A percentile compares a stretch with the other conserved stretches of the same genome.
Evolutionary conservation across 2,888 invertebrate species (phyloP).

Genomic region (Sisyra nigra): DNA sequence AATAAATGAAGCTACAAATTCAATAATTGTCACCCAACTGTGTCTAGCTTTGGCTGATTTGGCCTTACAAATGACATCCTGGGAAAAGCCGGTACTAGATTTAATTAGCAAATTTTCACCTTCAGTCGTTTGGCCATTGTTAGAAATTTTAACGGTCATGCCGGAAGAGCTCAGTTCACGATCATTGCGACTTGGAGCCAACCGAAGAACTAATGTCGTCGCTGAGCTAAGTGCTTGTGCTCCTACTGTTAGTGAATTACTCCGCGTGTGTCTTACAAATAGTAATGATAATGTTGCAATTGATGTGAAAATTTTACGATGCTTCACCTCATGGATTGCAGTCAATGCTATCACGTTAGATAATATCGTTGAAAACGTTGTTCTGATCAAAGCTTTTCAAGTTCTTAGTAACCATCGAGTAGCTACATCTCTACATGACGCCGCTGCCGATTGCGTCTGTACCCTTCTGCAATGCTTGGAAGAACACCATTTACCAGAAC

Average conservation of each 20-base stretch:
- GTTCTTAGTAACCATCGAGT: slow-evolving; percentile 44
- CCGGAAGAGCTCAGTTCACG: slow-evolving; percentile 89
- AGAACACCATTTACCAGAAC: slow-evolving; percentile 50
- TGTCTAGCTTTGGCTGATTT: slow-evolving; percentile 88
- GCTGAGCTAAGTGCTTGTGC: slow-evolving; percentile 63
- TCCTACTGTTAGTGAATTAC: slow-evolving; percentile 58
- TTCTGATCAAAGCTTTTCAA: slow-evolving; percentile 57
- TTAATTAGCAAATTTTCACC: slow-evolving; percentile 61
- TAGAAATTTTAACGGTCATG: slow-evolving; percentile 84
- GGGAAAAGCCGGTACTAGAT: slow-evolving; percentile 79
- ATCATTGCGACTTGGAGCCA: slow-evolving; percentile 72
- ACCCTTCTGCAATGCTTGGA: slow-evolving; percentile 70
- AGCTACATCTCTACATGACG: slow-evolving; percentile 59
- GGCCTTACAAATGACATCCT: slow-evolving; percentile 81
- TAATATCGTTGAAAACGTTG: slow-evolving; percentile 53
- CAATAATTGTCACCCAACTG: slow-evolving; percentile 72
- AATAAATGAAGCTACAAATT: slow-evolving; percentile 61
- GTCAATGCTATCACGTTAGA: slow-evolving; percentile 65
- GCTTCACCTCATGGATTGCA: slow-evolving; percentile 84
- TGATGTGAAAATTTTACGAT: slow-evolving; percentile 59
- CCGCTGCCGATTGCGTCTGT: slow-evolving; percentile 82
- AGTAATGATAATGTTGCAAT: slow-evolving; percentile 47
- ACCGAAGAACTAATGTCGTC: slow-evolving; percentile 72
- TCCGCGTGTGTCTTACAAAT: slow-evolving; percentile 58
- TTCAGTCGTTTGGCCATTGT: slow-evolving; percentile 60